phyloP scores from a whole-genome alignment of 2,888 invertebrate genomes.

The Drymonia ruficornis region DNA sequence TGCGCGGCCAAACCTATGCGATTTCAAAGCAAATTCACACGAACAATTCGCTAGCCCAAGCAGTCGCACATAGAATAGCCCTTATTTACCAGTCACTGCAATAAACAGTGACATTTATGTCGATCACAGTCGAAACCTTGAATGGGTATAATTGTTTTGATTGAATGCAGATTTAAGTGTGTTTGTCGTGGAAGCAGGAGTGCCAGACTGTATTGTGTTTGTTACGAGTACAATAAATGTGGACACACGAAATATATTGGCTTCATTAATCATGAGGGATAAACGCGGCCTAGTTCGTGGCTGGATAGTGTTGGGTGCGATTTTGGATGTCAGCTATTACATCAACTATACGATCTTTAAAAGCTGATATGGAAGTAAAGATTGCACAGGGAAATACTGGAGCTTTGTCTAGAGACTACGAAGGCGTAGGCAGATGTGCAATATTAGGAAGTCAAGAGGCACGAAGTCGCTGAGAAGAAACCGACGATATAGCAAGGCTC shows the following conservation, averaged over 20 bases:
- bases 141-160: constrained; percentile 10
- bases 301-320: constrained; percentile 6
- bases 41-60: not conserved
- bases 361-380: not conserved
- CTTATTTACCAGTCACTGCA: not conserved
- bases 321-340: not conserved
- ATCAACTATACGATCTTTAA: not conserved
- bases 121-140: constrained; percentile 19
- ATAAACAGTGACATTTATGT: not conserved
- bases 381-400: not conserved
- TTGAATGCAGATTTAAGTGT: constrained; percentile 21
- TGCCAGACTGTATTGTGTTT: constrained; percentile 19
- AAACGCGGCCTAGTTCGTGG: constrained; percentile 6
- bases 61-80: not conserved
- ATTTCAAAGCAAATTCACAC: too few relatives aligned
- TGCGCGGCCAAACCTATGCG: too few relatives aligned
- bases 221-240: constrained; percentile 1
- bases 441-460: not conserved
- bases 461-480: too few relatives aligned
- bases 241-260: constrained; percentile 6
- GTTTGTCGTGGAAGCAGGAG: constrained; percentile 15
- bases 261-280: constrained; percentile 10
- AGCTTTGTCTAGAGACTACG: not conserved
- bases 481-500: too few relatives aligned
- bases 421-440: not conserved